Evolutionary conservation across 2,797 vertebrate genomes (phyloP).

Genomic region (Gadopsis marmoratus): DNA sequence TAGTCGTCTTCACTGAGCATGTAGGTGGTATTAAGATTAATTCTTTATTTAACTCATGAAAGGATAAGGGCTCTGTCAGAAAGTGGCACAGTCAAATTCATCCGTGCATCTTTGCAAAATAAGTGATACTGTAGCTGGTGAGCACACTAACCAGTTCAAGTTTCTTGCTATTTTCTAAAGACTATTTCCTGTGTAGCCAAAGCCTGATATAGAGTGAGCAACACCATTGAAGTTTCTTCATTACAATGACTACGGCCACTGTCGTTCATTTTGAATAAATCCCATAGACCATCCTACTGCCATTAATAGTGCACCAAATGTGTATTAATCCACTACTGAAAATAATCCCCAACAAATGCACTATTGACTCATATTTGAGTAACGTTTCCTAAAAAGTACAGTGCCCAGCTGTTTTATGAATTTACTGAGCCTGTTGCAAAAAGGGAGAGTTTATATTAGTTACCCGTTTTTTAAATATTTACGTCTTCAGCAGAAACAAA

Average conservation of each 20-base stretch:
- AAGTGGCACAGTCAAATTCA: neutral
- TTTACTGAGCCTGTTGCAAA: neutral
- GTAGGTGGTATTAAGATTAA: conserved; percentile 6
- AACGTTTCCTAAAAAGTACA: neutral
- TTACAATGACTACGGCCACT: neutral
- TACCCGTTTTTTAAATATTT: neutral
- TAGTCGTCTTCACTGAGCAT: neutral
- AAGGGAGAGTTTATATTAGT: neutral
- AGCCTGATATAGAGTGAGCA: neutral
- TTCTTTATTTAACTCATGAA: neutral
- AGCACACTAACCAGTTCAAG: too few relatives aligned
- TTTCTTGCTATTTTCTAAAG: too few relatives aligned
- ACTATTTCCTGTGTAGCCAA: neutral
- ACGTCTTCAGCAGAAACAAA: neutral
- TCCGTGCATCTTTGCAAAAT: neutral
- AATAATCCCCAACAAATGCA: neutral
- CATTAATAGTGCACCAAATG: neutral
- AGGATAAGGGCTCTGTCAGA: neutral
- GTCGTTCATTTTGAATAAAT: neutral
- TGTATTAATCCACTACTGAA: neutral
- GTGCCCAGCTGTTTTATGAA: neutral
- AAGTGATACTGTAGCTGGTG: neutral
- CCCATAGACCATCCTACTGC: neutral
- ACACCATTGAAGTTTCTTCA: neutral
- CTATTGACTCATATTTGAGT: neutral